phyloP scores from a whole-genome alignment of 2,888 invertebrate genomes.

The Sisyra nigra region DNA sequence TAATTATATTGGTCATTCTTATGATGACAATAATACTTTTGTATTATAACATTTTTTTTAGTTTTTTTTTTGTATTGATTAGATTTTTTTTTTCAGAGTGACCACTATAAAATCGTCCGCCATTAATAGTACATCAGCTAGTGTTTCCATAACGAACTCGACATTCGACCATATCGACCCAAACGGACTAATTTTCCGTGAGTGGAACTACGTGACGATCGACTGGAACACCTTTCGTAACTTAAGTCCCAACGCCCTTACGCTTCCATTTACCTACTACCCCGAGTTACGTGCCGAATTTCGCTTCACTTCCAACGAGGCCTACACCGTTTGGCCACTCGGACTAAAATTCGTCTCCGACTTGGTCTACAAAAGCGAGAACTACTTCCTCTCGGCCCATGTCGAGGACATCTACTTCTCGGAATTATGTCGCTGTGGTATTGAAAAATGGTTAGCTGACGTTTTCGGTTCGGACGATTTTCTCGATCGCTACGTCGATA shows the following conservation, averaged over 20 bases:
- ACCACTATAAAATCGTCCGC: conserved; percentile 42
- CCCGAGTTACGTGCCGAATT: conserved; percentile 20
- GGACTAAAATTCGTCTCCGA: conserved; percentile 43
- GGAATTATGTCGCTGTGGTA: conserved; percentile 43
- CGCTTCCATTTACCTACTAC: conserved; percentile 19
- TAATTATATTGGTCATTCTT: too few relatives aligned
- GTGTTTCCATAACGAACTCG: conserved; percentile 40
- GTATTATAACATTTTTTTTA: conserved; percentile 1
- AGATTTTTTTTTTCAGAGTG: conserved; percentile 34
- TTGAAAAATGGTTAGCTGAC: conserved; percentile 37
- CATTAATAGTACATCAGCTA: conserved; percentile 44
- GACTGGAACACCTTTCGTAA: conserved; percentile 46
- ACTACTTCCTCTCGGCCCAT: conserved; percentile 23
- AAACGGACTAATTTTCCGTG: conserved; percentile 43
- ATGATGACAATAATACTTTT: too few relatives aligned
- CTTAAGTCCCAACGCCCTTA: conserved; percentile 29
- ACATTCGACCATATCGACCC: conserved; percentile 39
- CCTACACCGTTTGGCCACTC: conserved; percentile 31
- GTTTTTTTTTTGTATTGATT: not conserved
- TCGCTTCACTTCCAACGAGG: conserved; percentile 39
- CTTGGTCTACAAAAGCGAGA: conserved; percentile 27
- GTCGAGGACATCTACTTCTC: conserved; percentile 47
- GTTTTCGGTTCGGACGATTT: conserved; percentile 28
- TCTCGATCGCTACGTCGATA: conserved; percentile 29
- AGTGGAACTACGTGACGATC: conserved; percentile 46